These are phyloP conservation scores for Metalampra italica DNA, from an alignment of 2,888 invertebrate genomes.

Conservation along the genomic window DNA sequence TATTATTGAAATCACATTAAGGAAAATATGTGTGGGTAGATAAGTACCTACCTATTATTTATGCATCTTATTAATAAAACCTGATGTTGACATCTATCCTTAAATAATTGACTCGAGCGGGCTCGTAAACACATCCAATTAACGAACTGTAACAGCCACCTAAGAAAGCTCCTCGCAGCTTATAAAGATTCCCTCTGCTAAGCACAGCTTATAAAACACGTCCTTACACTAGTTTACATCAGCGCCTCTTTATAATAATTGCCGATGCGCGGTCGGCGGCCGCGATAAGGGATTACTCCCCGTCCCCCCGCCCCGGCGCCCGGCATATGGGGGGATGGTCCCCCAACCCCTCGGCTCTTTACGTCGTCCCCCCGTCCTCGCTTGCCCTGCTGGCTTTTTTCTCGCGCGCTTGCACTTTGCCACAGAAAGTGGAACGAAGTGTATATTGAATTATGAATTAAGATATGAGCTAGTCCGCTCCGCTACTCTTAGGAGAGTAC, in stretches of 20 bases:
- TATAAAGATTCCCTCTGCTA: neutral
- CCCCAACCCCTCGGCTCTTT: conserved; percentile 11
- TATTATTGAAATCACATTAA: no score
- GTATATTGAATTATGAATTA: conserved; percentile 72
- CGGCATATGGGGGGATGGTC: conserved; percentile 15
- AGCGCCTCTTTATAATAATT: conserved; percentile 60
- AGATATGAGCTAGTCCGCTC: conserved; percentile 42
- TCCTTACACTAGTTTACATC: conserved; percentile 43
- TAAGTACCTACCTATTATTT: no score
- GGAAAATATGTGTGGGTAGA: no score
- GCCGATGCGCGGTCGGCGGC: conserved; percentile 63
- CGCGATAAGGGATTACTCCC: conserved; percentile 65
- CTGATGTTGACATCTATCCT: no score
- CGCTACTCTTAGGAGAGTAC: conserved; percentile 16
- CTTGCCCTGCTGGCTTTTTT: conserved; percentile 57
- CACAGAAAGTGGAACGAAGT: conserved; percentile 42
- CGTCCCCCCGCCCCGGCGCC: conserved; percentile 24
- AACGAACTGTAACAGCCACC: neutral
- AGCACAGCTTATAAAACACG: conserved; percentile 10
- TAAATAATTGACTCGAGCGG: no score
- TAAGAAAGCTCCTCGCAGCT: neutral
- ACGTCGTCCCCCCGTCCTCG: conserved; percentile 21
- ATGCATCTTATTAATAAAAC: no score
- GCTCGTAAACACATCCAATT: neutral
- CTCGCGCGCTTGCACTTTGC: conserved; percentile 64